Evolutionary conservation across 92 coral and sea anemone genomes (phyloP), one percentile per base, ranked within the genome.

Genomic region (Parazoanthus atlanticus): DNA sequence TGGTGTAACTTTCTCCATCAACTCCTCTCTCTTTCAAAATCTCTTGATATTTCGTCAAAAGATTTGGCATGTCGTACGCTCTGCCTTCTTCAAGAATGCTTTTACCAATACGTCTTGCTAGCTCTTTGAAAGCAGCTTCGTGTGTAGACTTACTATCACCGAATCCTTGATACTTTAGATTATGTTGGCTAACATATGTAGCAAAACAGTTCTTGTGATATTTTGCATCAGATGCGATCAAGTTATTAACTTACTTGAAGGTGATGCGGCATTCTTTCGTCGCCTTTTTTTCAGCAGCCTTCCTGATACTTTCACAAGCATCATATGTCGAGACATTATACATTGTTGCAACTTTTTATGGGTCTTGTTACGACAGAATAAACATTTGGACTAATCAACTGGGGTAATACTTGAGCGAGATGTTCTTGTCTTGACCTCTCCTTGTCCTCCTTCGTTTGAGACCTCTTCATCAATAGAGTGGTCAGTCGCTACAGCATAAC

Each of bases 1-100:
- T 85, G 86, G 75, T 93, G 86, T 91, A 91, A 74, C 91, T 85
- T 38, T 70, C 88, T 21, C 66, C 93, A 31, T 86, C 70, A 36
- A 89, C 80, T 74, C 91, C 93, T 33, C 83, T 91, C 8, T 28
- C 36, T 41, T 46, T 52, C 82, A 79, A 79, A 81, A 73, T 25
- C 43, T 61, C 64, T n/a, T 79, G 32, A 41, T 90, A 88, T 56
- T 58, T 86, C 66, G 23, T 31, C 61, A 91, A 74, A 10, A 93
- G 92, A 10, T 83, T 11, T 21, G 70, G 13, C 93, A 93, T 93
- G n/a, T 93, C 89, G 78, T 91, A 91, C 54, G 91, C 91, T 76
- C 75, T 89, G n/a, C 88, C 88, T 34, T 78, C 86, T 21, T 25
- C 31, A 29, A 33, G 17, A 1, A 92, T 86, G 54, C 92, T 89